Conservation (phyloP, 2,888 invertebrate species). For the Acrobasis consociella region DNA sequence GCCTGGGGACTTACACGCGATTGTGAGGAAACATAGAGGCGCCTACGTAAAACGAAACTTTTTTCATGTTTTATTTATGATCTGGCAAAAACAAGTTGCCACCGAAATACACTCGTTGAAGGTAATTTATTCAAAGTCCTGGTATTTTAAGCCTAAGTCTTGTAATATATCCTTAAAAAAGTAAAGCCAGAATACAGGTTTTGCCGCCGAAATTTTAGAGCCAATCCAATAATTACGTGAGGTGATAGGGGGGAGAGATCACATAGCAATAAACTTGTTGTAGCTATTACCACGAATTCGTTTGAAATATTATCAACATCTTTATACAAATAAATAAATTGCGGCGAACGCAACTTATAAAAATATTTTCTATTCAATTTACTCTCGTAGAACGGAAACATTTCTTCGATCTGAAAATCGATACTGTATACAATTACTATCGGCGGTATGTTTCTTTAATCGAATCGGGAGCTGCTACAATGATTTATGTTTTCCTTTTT, state of each 20-base stretch:
- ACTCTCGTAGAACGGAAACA: too few relatives aligned
- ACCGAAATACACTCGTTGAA: background rate
- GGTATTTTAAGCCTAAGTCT: background rate
- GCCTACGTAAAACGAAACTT: background rate
- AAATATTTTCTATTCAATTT: slow-evolving; percentile 3
- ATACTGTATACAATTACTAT: slow-evolving; percentile 6
- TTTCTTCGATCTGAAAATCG: background rate
- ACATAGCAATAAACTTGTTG: too few relatives aligned
- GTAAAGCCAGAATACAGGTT: too few relatives aligned
- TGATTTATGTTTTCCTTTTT: slow-evolving; percentile 39
- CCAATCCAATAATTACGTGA: too few relatives aligned
- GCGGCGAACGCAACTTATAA: background rate
- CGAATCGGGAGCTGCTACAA: slow-evolving; percentile 20
- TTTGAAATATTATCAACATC: background rate
- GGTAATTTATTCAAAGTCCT: background rate
- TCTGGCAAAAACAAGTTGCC: background rate
- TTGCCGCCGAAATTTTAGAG: too few relatives aligned
- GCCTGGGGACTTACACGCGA: background rate
- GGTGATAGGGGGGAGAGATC: too few relatives aligned
- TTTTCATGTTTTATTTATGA: slow-evolving; percentile 12
- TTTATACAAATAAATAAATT: background rate
- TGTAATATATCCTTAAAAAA: too few relatives aligned
- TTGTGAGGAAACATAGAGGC: background rate
- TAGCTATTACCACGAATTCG: background rate
- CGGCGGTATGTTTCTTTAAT: slow-evolving; percentile 19